Conservation (phyloP, 2,888 invertebrate genomes). For the Liopterus haemorrhoidalis region DNA sequence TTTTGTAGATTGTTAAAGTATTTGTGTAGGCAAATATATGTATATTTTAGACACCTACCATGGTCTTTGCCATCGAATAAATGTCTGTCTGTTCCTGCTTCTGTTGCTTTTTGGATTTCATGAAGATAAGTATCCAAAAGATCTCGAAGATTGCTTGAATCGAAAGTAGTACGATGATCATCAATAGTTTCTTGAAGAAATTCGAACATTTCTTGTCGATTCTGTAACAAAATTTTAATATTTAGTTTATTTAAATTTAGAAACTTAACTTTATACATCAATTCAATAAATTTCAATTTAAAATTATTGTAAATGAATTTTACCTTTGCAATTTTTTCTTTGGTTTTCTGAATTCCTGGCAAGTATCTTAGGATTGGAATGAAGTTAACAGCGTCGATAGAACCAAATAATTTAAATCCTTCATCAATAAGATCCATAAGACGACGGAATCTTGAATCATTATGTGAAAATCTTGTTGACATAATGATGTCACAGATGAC, state of each 20-base stretch:
- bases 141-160: conserved; percentile 70
- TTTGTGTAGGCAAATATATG: background rate
- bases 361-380: conserved; percentile 68
- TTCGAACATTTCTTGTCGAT: conserved; percentile 76
- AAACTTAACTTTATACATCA: conserved; percentile 24
- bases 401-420: conserved; percentile 81
- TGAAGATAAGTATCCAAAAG: conserved; percentile 79
- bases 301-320: conserved; percentile 35
- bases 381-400: conserved; percentile 76
- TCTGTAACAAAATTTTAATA: conserved; percentile 43
- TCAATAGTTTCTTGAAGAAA: conserved; percentile 81
- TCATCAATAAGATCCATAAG: conserved; percentile 85
- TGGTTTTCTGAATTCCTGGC: conserved; percentile 50
- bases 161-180: conserved; percentile 70
- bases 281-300: conserved; percentile 19
- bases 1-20: background rate
- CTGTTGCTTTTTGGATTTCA: conserved; percentile 77
- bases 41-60: conserved; percentile 52
- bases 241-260: conserved; percentile 4
- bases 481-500: conserved; percentile 87
- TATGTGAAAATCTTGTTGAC: conserved; percentile 76
- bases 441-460: conserved; percentile 69
- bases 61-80: conserved; percentile 82
- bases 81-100: conserved; percentile 64
- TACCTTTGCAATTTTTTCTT: conserved; percentile 53